Evolutionary conservation across 2,113 vertebrate genomes (phyloP), one percentile per base, ranked within the genome.

Genomic region (Eonycteris spelaea): DNA sequence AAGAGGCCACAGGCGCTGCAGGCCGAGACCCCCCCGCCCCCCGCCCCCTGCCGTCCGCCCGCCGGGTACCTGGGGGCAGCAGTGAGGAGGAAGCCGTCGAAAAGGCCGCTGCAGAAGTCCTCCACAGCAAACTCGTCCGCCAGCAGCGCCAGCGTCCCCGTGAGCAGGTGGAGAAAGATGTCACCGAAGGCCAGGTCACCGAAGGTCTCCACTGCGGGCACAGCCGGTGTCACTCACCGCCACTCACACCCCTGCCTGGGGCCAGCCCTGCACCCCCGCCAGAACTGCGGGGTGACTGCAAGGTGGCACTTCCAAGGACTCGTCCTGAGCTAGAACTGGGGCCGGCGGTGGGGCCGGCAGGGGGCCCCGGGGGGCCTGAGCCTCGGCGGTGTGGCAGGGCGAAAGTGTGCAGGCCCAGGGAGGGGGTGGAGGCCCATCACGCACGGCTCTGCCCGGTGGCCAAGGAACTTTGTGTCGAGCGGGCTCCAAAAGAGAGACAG

Each of bases 121-220:
- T 99, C 99, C 0, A 99, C 98, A 6, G 99, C 98, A 84, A 99
- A 99, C 86, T 99, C 99, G 0, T 99, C 99, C 0, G 99, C 99
- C 51, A 99, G 98, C 87, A 99, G 98, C 0, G 99, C 99, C 93
- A 99, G 99, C 97, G 99, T 99, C 53, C 99, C 99, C 0, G 99
- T 99, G 78, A 99, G 99, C 91, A 99, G 98, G 96, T 99, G 99
- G n/a, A 99, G 99, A 98, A 99, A 99, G 96, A 99, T 99, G 95
- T 99, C 99, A 5, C 99, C 98, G 55, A 99, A 99, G 38, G 99
- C 99, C 98, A 99, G 98, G 97, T 99, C 99, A 0, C 99, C 99
- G 89, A 99, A 99, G 0, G 99, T 99, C 97, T 99, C 99, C 95
- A 99, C 99, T 99, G 91, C 0, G 96, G 59, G 2, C 35, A 78